Evolutionary conservation across 1,140 invertebrate species (phyloP), one percentile per base, ranked within the genome.

Genomic region (Drosophila jambulina): DNA sequence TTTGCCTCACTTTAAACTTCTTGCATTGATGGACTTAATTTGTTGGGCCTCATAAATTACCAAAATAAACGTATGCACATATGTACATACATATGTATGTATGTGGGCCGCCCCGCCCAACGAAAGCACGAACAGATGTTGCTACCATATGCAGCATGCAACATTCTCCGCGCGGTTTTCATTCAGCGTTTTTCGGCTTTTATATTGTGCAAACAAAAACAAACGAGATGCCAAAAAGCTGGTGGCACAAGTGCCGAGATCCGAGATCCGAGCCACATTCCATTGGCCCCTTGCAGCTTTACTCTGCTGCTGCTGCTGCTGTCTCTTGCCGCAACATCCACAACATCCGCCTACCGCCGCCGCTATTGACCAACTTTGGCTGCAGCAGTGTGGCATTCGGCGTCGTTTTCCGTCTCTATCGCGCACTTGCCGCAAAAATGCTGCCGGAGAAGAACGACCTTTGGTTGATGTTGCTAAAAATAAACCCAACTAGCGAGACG

Each of bases 391-490:
- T 56, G 53, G 53, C 53, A 56, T 56, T 34, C 62, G 34, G 29
- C 40, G 32, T 34, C 48, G 15, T 21, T 36, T 23, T 17, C 23
- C 64, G 40, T 70, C 42, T 70, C 57, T 36, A 51, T 67, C 43
- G 36, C 69, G 32, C 40, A 68, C 54, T 74, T 78, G 59, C 68
- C 46, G 68, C 71, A 83, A 74, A 84, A 64, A 78, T 78, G 76
- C 53, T 78, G 76, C 75, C 58, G 27, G 57, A 78, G 76, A 80
- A 79, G 82, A 91, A 91, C 87, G 87, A 91, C 87, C 87, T 91
- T 91, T 91, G 87, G 56, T 65, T 71, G 71, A 64, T 84, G 82
- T 87, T 78, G 84, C 87, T 91, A 91, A 91, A 91, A 91, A 91
- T 91, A 90, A 90, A 76, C 78, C 67, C 54, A 76, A 70, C 63